These are phyloP conservation scores for Ceratosolen solmsi DNA, from an alignment of 1,140 invertebrate species.

Conservation along the genomic window DNA sequence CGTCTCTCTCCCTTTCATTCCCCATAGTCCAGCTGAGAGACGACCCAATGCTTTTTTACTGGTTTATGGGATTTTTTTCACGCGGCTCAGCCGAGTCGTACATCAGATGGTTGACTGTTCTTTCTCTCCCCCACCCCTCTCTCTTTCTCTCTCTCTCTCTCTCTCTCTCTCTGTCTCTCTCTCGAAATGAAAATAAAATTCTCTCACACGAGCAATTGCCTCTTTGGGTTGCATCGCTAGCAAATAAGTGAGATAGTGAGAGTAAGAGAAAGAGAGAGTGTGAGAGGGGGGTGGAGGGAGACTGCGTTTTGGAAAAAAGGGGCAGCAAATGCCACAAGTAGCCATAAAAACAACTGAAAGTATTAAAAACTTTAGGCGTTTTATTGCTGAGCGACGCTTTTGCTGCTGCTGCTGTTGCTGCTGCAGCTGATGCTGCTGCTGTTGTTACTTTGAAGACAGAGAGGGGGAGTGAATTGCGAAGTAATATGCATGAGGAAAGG, in stretches of 20 bases:
- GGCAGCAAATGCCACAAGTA: conserved; percentile 63
- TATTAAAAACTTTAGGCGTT: conserved; percentile 71
- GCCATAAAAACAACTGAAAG: conserved; percentile 73
- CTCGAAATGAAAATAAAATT: conserved; percentile 50
- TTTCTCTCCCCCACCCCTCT: conserved; percentile 43
- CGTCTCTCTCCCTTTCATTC: conserved; percentile 44
- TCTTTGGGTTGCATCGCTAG: conserved; percentile 47
- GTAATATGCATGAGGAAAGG: not conserved
- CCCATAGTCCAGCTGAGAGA: conserved; percentile 57
- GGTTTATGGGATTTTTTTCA: conserved; percentile 74
- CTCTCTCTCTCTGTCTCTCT: conserved; percentile 51
- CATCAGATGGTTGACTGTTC: conserved; percentile 67
- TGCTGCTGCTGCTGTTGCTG: conserved; percentile 18
- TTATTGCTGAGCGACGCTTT: conserved; percentile 57
- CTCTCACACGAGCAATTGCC: conserved; percentile 53
- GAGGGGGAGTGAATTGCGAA: conserved; percentile 25
- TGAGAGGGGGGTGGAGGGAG: not conserved
- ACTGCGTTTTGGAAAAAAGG: conserved; percentile 57
- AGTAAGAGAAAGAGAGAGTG: not conserved
- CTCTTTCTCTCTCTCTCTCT: conserved; percentile 46
- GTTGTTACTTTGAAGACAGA: not conserved
- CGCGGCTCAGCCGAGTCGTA: conserved; percentile 69
- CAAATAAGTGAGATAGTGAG: not conserved
- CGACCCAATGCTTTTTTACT: conserved; percentile 69
- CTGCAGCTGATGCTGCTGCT: not conserved